phyloP scores from a whole-genome alignment of 1,140 invertebrate genomes.

The Trinorchestia longiramus region DNA sequence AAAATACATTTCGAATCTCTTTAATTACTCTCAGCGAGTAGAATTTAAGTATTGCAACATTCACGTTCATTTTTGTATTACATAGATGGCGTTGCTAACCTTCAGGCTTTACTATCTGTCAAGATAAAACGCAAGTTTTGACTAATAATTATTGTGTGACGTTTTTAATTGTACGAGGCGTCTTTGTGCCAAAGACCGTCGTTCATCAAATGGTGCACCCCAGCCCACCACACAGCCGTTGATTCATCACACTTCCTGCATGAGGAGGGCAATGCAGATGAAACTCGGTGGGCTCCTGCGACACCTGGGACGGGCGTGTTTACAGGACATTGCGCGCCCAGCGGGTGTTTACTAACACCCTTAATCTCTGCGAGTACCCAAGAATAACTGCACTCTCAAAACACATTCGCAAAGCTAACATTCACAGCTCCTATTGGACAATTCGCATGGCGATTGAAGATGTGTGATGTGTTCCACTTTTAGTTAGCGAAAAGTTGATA shows the following conservation, averaged over 20 bases:
- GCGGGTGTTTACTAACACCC: slow-evolving; percentile 18
- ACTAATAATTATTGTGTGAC: too few species aligned
- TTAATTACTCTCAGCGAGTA: too few species aligned
- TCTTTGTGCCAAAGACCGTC: too few species aligned
- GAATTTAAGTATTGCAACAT: too few species aligned
- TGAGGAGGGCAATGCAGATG: neutral
- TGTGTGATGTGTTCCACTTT: neutral
- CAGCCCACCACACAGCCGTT: neutral
- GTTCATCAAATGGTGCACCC: too few species aligned
- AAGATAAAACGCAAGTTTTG: too few species aligned
- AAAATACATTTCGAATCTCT: too few species aligned
- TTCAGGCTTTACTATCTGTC: too few species aligned
- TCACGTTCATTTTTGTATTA: too few species aligned
- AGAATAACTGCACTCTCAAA: slow-evolving; percentile 20
- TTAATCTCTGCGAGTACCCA: neutral
- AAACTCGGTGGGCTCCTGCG: neutral
- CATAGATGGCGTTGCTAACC: too few species aligned
- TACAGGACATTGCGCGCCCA: neutral
- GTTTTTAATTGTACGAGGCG: too few species aligned
- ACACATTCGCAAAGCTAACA: slow-evolving; percentile 30
- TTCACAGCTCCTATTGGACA: neutral
- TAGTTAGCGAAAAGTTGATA: neutral
- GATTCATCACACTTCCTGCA: neutral
- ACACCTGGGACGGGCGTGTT: neutral
- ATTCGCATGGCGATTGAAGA: neutral